These are phyloP conservation scores for Conistra vaccinii DNA, from an alignment of 2,888 invertebrate species.

Conservation along the genomic window DNA sequence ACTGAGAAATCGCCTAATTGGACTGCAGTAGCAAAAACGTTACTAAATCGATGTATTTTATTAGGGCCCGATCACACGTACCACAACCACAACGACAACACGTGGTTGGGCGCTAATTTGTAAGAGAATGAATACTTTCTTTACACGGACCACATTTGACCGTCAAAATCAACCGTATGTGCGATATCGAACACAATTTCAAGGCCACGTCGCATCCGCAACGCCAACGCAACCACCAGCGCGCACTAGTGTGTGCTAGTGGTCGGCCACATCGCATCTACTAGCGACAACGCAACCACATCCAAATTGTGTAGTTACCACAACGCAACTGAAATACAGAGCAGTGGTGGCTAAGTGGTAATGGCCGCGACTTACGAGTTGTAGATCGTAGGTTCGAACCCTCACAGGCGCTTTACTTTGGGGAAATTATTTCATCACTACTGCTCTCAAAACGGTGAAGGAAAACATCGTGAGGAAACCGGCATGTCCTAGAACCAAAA, in stretches of 20 bases:
- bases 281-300: background rate
- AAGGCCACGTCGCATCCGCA: background rate
- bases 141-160: background rate
- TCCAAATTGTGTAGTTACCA: background rate
- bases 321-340: too few species aligned
- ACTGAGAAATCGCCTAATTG: slow-evolving; percentile 75
- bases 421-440: too few species aligned
- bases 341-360: too few species aligned
- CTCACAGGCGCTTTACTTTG: too few species aligned
- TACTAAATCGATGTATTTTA: slow-evolving; percentile 64
- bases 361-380: too few species aligned
- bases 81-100: background rate
- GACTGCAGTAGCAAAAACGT: slow-evolving; percentile 71
- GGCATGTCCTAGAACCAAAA: too few species aligned
- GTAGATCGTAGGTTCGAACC: too few species aligned
- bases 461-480: too few species aligned
- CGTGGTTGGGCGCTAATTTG: background rate
- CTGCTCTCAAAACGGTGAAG: too few species aligned
- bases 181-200: background rate
- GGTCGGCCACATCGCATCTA: background rate
- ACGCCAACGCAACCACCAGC: too few species aligned
- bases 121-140: background rate
- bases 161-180: background rate
- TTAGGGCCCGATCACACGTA: slow-evolving; percentile 18
- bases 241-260: too few species aligned